Evolutionary conservation across 2,797 vertebrate species (phyloP).

Genomic region (Manis pentadactyla): DNA sequence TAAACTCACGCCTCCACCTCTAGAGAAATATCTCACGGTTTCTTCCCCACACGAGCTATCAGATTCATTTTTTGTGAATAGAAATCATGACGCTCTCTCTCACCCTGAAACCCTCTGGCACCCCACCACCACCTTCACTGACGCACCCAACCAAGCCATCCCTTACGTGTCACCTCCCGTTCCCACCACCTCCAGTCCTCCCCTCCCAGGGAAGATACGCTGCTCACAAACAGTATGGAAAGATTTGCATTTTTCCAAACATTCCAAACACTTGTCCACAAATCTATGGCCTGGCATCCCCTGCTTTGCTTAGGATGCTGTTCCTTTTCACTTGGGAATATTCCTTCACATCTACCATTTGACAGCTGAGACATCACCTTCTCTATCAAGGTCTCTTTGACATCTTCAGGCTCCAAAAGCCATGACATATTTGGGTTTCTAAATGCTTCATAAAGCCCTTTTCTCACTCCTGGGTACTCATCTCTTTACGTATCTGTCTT

Average conservation of each 20-base stretch:
- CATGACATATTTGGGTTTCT: rapidly evolving
- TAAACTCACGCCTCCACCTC: not conserved
- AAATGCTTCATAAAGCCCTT: not conserved
- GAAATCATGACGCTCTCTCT: not conserved
- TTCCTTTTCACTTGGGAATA: not conserved
- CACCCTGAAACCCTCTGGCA: not conserved
- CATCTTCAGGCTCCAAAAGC: not conserved
- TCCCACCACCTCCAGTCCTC: not conserved
- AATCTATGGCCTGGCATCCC: too few relatives aligned
- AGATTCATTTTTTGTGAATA: not conserved
- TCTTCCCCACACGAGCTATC: not conserved
- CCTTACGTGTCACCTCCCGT: too few relatives aligned
- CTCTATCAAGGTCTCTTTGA: not conserved
- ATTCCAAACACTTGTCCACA: not conserved
- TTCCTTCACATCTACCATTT: not conserved
- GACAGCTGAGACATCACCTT: not conserved
- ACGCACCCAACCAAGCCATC: not conserved
- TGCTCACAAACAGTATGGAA: not conserved
- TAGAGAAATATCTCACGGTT: not conserved
- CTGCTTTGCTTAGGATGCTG: not conserved
- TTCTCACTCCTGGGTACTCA: not conserved
- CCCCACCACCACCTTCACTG: not conserved
- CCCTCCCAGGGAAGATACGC: not conserved
- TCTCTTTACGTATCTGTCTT: not conserved
- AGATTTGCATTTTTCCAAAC: not conserved